Evolutionary conservation across 2,113 vertebrate species (phyloP), one percentile per base, ranked within the genome.

Genomic region (Leptobrachium leishanense): DNA sequence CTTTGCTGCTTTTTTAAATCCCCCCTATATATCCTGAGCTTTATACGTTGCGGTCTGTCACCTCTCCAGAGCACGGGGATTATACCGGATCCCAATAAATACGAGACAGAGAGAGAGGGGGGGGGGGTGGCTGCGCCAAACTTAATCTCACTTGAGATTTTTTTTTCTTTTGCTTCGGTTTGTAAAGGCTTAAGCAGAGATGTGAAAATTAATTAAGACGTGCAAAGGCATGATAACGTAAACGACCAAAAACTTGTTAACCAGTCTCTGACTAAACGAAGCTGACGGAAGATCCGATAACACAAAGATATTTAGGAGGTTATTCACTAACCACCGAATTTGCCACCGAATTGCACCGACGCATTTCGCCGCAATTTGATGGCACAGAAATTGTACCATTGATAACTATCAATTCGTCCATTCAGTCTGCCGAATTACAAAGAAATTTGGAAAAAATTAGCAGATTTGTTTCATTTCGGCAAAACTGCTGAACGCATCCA

Each of bases 121-220:
- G 13, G 3, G 55, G 13, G 13, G 55, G 55, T 12, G 13, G 3
- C 55, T 59, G 55, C 55, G 55, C 13, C 55, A 59, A 13, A 59
- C 55, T 59, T 59, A 59, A 59, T 59, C 55, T 59, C 13, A 12
- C 13, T 59, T 59, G 55, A 2, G 55, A 59, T 10, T 10, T 59
- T 59, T 11, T 57, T 12, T 59, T 10, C 13, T 59, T 11, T 57
- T 12, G 9, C 46, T 50, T 50, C 8, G 46, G 46, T 59, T 59
- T 59, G 55, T 59, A 59, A 50, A 59, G 55, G 55, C 55, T 59
- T 13, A 13, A 59, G 13, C 10, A 59, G 11, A 59, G 55, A 11
- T 59, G 55, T 59, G 55, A 59, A 59, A 59, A 59, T 59, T 59
- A 59, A 59, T 59, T 59, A 59, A 59, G 55, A 59, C 13, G 55